Base-by-base conservation (phyloP, 2,888 invertebrate species). In the Drepanosiphum platanoidis region DNA sequence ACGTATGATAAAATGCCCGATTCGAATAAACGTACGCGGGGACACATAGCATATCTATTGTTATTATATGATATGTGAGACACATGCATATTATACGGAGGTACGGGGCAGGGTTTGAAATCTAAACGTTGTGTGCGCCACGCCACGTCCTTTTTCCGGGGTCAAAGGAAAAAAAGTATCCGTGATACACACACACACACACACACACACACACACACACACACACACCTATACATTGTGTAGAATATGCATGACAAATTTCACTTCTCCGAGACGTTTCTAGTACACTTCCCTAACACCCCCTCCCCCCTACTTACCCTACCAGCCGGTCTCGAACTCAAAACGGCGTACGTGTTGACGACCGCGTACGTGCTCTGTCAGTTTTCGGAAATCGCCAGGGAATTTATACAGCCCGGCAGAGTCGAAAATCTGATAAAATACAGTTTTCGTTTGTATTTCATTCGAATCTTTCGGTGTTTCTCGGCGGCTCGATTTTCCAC, bases 371-470 rank as follows among this genome's bases (percentile, higher is more conserved):
- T 79, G 79, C 79, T 78, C n/a, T 68, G 42, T 68, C 42, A 46
- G 66, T 68, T 46, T 68, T 78, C 3, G 34, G 34, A 34, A 68
- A 79, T 46, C 79, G n/a, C 46, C 0, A 5, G 68, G 68, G 79
- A 79, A 68, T 68, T n/a, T 66, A 22, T 32, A 32, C 34, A n/a
- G 3, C 22, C 34, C n/a, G 27, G 2, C 11, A 5, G 18, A 34
- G 68, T 58, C n/a, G 36, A 13, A 79, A 79, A 79, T 79, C 79
- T 46, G 66, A 79, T 79, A 46, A 34, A 79, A 79, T 30, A 66
- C 66, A 79, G 32, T 34, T 68, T 68, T 68, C n/a, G 8, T 7
- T 61, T 13, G 42, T 46, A 46, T 79, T 75, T 58, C 34, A 34
- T 22, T 8, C 13, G 34, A 79, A 66, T 66, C 42, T 42, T 66